Conservation (phyloP, 2,113 vertebrate species). For the Pelobates fuscus region DNA sequence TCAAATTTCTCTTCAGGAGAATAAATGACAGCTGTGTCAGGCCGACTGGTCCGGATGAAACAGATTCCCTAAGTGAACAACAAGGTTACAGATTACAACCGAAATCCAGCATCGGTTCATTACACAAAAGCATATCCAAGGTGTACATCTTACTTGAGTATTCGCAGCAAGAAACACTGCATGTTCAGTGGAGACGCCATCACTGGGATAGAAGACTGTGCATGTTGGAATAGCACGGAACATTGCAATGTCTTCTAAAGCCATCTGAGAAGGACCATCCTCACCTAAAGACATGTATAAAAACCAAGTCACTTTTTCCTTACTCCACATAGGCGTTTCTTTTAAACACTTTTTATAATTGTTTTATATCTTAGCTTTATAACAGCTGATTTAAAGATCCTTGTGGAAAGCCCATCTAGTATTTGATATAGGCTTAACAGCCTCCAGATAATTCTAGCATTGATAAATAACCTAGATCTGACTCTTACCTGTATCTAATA, state of each 20-base stretch:
- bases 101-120: no score
- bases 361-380: no score
- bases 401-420: no score
- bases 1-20: conserved; percentile 77
- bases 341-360: no score
- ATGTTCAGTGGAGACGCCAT: conserved; percentile 76
- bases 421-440: no score
- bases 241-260: conserved; percentile 85
- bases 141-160: conserved; percentile 67
- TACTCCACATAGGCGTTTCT: no score
- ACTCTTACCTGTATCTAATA: no score
- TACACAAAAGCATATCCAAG: no score
- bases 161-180: conserved; percentile 78
- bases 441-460: no score
- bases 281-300: conserved; percentile 73
- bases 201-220: conserved; percentile 84
- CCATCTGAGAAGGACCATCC: conserved; percentile 85
- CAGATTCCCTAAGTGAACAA: conserved; percentile 83
- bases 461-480: no score
- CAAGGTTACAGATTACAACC: conserved; percentile 2
- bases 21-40: conserved; percentile 75
- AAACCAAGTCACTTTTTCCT: no score
- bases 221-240: conserved; percentile 83
- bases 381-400: no score
- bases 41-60: conserved; percentile 78